Evolutionary conservation across 2,888 invertebrate genomes (phyloP).

Genomic region (Melanostoma scalare): DNA sequence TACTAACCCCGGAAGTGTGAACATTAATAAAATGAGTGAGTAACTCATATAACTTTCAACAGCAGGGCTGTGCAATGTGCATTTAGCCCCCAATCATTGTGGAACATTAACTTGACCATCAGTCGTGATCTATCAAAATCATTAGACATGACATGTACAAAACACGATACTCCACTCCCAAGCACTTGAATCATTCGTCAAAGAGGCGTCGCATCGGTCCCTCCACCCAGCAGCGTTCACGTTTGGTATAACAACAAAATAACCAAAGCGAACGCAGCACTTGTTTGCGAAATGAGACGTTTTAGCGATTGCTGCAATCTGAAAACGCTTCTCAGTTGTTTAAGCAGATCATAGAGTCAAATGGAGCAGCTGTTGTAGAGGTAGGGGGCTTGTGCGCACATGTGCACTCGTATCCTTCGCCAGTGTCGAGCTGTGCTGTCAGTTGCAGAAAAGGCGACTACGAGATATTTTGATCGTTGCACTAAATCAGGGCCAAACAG

Average conservation of each 20-base stretch:
- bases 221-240: conserved; percentile 25
- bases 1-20: conserved; percentile 27
- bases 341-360: conserved; percentile 36
- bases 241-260: conserved; percentile 6
- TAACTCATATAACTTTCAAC: conserved; percentile 48
- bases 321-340: conserved; percentile 62
- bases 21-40: conserved; percentile 20
- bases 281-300: conserved; percentile 68
- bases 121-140: conserved; percentile 70
- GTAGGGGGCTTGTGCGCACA: conserved; percentile 39
- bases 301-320: conserved; percentile 67
- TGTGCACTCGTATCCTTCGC: conserved; percentile 52
- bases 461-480: conserved; percentile 70
- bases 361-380: conserved; percentile 57
- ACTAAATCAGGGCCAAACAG: conserved; percentile 71
- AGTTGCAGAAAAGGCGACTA: conserved; percentile 57
- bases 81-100: conserved; percentile 49
- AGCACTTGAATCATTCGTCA: conserved; percentile 71
- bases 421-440: conserved; percentile 61
- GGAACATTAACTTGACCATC: conserved; percentile 69
- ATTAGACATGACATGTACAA: conserved; percentile 67
- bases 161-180: conserved; percentile 66
- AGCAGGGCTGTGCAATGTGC: conserved; percentile 10
- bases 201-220: conserved; percentile 34
- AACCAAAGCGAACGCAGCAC: conserved; percentile 37